A percentile compares a stretch with the other conserved stretches of the same genome.
These are phyloP conservation scores for Harpalus rubripes DNA, from an alignment of 2,888 invertebrate species.

Conservation along the genomic window DNA sequence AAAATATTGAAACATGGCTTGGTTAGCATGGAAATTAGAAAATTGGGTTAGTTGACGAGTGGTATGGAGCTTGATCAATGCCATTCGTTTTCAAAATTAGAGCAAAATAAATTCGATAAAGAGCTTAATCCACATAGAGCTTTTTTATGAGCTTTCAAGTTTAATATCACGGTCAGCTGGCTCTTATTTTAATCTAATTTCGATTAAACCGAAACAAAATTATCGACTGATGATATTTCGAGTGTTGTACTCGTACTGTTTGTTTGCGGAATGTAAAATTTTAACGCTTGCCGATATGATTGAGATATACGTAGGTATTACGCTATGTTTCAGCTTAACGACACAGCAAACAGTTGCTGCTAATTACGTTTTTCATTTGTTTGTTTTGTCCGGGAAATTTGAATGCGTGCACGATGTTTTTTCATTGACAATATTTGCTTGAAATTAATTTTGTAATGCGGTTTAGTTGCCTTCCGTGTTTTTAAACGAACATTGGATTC, in stretches of 20 bases:
- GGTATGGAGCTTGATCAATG: neutral
- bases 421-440: conserved; percentile 41
- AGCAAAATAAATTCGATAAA: conserved; percentile 44
- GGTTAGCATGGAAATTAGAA: neutral
- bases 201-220: conserved; percentile 43
- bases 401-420: conserved; percentile 18
- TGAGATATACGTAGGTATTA: conserved; percentile 10
- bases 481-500: conserved; percentile 15
- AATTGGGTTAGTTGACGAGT: neutral
- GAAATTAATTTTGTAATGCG: conserved; percentile 42
- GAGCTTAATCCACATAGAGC: conserved; percentile 38
- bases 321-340: conserved; percentile 34
- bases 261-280: conserved; percentile 8
- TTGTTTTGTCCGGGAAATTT: conserved; percentile 40
- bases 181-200: conserved; percentile 38
- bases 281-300: conserved; percentile 22
- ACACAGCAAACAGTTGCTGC: conserved; percentile 45
- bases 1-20: too few species aligned
- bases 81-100: conserved; percentile 28
- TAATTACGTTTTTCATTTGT: conserved; percentile 53
- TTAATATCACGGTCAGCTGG: conserved; percentile 31
- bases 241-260: neutral
- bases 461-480: conserved; percentile 24
- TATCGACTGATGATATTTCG: conserved; percentile 10
- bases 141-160: conserved; percentile 39